A percentile compares a stretch with the other conserved stretches of the same genome.
Conservation (phyloP, 2,113 vertebrate genomes). For the Apeltes quadracus region DNA sequence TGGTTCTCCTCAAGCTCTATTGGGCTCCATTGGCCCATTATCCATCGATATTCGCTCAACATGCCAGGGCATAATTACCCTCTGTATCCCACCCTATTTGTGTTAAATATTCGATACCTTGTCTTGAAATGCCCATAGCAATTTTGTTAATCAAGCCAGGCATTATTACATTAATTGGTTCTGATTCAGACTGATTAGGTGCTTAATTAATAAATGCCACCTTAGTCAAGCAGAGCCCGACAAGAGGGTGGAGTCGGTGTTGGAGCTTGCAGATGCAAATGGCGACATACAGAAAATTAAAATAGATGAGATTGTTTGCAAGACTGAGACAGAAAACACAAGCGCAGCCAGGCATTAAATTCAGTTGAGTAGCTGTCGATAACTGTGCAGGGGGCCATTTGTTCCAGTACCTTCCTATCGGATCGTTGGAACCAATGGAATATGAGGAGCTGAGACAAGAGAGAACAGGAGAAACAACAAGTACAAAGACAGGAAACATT, state of each 20-base stretch:
- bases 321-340: conserved; percentile 51
- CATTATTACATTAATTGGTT: conserved; percentile 70
- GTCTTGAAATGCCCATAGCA: conserved; percentile 65
- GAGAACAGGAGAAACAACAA: conserved; percentile 3
- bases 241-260: conserved; percentile 51
- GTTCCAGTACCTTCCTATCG: conserved; percentile 54
- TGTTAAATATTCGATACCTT: conserved; percentile 50
- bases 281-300: conserved; percentile 63
- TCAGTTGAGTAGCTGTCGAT: conserved; percentile 69
- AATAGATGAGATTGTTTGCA: conserved; percentile 70
- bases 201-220: conserved; percentile 61
- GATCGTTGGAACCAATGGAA: conserved; percentile 51
- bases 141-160: conserved; percentile 59
- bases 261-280: conserved; percentile 51
- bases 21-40: not conserved
- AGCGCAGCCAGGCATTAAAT: conserved; percentile 71
- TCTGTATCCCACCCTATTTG: conserved; percentile 44
- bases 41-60: conserved; percentile 42
- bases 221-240: conserved; percentile 30
- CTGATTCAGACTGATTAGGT: conserved; percentile 66
- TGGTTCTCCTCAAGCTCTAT: not conserved
- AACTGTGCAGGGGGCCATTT: conserved; percentile 63
- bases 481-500: conserved; percentile 2
- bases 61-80: conserved; percentile 40
- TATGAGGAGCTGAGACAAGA: conserved; percentile 39